Evolutionary conservation across 2,888 invertebrate species (phyloP).

Genomic region (Nipponacmea schrenckii): DNA sequence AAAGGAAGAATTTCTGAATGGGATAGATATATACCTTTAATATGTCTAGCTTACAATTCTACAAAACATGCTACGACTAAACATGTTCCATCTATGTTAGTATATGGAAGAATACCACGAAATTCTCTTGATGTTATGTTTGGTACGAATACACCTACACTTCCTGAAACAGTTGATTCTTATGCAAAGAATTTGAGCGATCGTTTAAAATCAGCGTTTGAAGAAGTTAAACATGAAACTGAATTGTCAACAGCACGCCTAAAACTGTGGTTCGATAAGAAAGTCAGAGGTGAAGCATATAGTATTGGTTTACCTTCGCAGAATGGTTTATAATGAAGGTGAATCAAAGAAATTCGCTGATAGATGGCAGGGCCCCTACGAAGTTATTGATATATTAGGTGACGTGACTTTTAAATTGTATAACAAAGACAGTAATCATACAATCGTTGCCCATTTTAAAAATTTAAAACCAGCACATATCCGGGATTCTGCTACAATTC

Average conservation of each 20-base stretch:
- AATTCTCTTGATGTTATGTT: background rate
- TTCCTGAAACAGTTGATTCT: background rate
- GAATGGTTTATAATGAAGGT: background rate
- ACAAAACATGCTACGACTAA: background rate
- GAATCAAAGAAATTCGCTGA: conserved; percentile 2
- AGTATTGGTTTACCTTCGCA: background rate
- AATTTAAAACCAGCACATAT: background rate
- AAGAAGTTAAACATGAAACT: background rate
- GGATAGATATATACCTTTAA: background rate
- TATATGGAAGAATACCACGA: background rate
- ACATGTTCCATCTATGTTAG: too few relatives aligned
- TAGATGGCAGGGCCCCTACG: background rate
- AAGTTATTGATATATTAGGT: background rate
- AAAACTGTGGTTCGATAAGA: background rate
- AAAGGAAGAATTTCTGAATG: background rate
- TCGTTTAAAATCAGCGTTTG: background rate
- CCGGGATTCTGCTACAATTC: too few relatives aligned
- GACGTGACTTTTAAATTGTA: background rate
- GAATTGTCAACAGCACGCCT: background rate
- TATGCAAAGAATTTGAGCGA: background rate
- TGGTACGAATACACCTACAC: background rate
- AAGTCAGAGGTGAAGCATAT: background rate
- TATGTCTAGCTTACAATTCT: background rate
- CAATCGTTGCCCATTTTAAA: background rate
- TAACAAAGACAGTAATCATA: background rate